A percentile compares a stretch with the other conserved stretches of the same genome.
These are phyloP conservation scores for Dryoscopus gambensis DNA, from an alignment of 2,113 vertebrate genomes.

Conservation along the genomic window DNA sequence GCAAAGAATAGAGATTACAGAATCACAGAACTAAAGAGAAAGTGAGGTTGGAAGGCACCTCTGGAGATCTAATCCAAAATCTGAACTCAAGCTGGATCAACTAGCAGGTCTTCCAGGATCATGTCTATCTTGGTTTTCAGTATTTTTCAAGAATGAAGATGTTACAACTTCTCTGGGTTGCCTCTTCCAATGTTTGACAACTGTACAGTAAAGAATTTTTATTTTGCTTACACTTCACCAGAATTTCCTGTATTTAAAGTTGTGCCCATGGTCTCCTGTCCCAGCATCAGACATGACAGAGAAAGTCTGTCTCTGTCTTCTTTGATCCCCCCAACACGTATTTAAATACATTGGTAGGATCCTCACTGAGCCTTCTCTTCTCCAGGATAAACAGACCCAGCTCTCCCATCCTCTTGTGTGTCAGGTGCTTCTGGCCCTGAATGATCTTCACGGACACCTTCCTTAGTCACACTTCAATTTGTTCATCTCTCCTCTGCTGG, in stretches of 20 bases:
- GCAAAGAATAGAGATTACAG: background rate
- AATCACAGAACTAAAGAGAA: background rate
- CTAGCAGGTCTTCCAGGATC: background rate
- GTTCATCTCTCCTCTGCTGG: background rate
- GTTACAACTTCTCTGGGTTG: background rate
- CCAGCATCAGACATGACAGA: rapidly evolving
- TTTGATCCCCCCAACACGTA: background rate
- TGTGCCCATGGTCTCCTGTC: background rate
- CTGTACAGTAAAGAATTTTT: background rate
- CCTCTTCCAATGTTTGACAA: background rate
- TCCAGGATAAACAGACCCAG: background rate
- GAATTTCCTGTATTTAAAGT: background rate
- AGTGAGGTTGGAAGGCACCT: background rate
- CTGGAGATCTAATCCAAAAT: background rate
- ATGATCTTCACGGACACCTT: background rate
- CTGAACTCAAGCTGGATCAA: background rate
- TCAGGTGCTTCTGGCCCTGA: background rate
- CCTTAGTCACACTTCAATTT: background rate
- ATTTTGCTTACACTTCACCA: background rate
- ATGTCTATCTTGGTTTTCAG: background rate
- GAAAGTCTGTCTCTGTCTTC: background rate
- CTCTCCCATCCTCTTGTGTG: background rate
- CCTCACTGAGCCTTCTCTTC: background rate
- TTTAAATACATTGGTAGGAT: background rate
- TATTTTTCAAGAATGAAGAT: background rate